Conservation (phyloP, 1,140 invertebrate species). For the Drosophila burlai region DNA sequence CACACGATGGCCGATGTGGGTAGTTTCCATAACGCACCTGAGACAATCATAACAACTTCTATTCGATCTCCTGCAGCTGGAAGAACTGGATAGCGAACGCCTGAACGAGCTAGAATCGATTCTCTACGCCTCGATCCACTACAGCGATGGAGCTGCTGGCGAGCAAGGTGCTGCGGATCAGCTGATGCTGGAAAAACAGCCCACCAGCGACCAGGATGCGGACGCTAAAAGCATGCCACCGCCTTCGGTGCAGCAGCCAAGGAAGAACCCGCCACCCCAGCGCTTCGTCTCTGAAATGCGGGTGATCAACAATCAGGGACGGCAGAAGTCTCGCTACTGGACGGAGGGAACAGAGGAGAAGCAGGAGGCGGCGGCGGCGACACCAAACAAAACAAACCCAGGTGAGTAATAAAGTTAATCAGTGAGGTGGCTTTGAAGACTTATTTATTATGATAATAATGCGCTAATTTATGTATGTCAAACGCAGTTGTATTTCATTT, state of each 20-base stretch:
- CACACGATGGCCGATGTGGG: constrained; percentile 66
- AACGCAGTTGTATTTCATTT: neutral
- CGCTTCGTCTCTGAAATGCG: constrained; percentile 59
- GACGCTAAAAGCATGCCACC: constrained; percentile 59
- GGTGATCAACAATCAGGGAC: constrained; percentile 61
- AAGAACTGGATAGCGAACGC: constrained; percentile 73
- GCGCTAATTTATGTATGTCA: neutral
- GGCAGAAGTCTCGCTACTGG: constrained; percentile 61
- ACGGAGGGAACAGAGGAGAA: constrained; percentile 7
- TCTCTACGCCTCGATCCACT: constrained; percentile 84
- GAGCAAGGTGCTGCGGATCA: constrained; percentile 23
- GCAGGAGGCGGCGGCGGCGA: neutral
- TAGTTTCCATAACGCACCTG: neutral
- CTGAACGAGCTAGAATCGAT: constrained; percentile 85
- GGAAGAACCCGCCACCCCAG: neutral
- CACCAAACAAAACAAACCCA: constrained; percentile 17
- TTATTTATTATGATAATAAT: too few species aligned
- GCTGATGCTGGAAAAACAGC: constrained; percentile 3
- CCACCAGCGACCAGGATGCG: constrained; percentile 26
- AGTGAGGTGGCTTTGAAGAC: neutral
- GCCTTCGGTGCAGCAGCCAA: constrained; percentile 23
- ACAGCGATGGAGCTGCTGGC: constrained; percentile 50
- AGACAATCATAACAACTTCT: neutral
- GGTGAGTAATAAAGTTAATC: constrained; percentile 1
- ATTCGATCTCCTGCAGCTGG: constrained; percentile 52